A percentile compares a stretch with the other conserved stretches of the same genome.
Evolutionary conservation across 2,113 vertebrate genomes (phyloP).

Genomic region (Chloropsis hardwickii): DNA sequence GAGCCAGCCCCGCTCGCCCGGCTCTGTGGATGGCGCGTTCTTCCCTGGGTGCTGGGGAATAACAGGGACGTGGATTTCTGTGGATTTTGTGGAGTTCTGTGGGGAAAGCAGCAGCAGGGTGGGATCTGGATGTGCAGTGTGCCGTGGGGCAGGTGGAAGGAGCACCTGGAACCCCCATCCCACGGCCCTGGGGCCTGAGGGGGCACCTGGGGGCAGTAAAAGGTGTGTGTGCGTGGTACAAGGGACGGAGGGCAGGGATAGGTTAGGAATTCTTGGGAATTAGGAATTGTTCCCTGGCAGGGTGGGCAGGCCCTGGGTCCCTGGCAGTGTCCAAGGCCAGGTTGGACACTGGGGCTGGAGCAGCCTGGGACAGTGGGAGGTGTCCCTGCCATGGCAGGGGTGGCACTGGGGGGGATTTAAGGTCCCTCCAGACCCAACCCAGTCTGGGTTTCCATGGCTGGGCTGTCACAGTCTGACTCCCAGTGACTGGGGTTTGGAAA

Average conservation of each 20-base stretch:
- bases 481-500: rapidly evolving
- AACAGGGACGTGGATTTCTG: rapidly evolving
- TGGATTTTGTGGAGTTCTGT: rapidly evolving
- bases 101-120: too few relatives aligned
- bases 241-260: not conserved
- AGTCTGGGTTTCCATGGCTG: not conserved
- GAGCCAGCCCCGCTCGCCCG: not conserved
- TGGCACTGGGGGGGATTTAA: rapidly evolving
- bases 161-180: not conserved
- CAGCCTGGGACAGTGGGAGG: not conserved
- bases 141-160: rapidly evolving
- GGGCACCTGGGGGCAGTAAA: not conserved
- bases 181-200: not conserved
- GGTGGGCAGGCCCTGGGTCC: not conserved
- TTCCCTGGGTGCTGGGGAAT: not conserved
- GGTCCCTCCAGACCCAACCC: not conserved
- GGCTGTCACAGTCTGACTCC: not conserved
- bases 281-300: not conserved
- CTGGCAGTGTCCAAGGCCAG: not conserved
- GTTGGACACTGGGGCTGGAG: not conserved
- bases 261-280: not conserved
- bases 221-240: rapidly evolving
- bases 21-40: not conserved
- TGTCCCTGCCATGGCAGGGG: not conserved
- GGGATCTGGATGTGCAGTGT: rapidly evolving